These are phyloP conservation scores for Pampusana beccarii DNA, from an alignment of 2,113 vertebrate genomes.

Conservation along the genomic window DNA sequence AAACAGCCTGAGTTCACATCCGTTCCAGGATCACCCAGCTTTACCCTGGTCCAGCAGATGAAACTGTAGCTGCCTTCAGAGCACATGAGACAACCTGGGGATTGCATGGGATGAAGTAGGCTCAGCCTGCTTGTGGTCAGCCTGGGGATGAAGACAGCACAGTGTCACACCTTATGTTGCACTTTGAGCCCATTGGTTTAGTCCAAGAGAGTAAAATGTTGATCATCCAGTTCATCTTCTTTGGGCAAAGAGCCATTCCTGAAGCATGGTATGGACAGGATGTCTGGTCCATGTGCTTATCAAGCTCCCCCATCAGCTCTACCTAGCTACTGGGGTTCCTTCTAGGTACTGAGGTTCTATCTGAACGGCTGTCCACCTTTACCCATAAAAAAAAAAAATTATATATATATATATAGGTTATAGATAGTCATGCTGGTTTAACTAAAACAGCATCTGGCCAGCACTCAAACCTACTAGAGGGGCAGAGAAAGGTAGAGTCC, in stretches of 20 bases:
- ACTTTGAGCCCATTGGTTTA: rapidly evolving
- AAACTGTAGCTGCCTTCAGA: background rate
- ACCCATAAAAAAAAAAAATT: too few species aligned
- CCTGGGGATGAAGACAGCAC: background rate
- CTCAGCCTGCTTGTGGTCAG: background rate
- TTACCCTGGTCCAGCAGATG: background rate
- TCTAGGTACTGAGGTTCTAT: too few species aligned
- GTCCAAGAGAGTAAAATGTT: background rate
- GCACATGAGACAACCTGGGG: background rate
- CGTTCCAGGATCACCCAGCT: background rate
- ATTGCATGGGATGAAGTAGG: background rate
- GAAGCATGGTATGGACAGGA: background rate
- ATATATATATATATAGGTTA: background rate
- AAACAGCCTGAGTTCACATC: background rate
- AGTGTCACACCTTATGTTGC: background rate
- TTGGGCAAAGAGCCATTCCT: background rate
- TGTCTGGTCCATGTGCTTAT: too few species aligned
- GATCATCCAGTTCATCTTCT: background rate
- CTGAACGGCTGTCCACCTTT: too few species aligned
- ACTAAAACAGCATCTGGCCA: background rate
- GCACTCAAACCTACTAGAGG: background rate
- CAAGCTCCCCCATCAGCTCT: too few species aligned
- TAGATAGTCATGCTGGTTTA: background rate
- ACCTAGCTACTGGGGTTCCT: too few species aligned
- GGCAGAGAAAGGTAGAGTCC: background rate